Evolutionary conservation across 2,113 vertebrate species (phyloP).

Genomic region (Laticauda laticaudata): DNA sequence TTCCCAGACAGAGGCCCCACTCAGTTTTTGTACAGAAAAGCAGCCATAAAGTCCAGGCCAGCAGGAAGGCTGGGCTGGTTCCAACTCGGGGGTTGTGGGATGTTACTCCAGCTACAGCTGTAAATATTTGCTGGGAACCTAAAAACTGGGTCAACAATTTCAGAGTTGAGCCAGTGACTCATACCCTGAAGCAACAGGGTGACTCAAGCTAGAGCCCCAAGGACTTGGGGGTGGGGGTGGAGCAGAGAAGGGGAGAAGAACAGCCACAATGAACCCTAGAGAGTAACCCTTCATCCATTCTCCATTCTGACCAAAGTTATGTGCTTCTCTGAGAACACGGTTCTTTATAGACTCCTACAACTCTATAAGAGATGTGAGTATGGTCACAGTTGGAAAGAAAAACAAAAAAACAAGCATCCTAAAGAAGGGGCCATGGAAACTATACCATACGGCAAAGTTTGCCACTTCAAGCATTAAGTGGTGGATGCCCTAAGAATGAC

Average conservation of each 20-base stretch:
- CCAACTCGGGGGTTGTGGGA: slow-evolving; percentile 29
- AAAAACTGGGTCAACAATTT: slow-evolving; percentile 35
- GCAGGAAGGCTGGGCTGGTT: slow-evolving; percentile 11
- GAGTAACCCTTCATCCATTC: not conserved
- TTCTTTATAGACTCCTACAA: not conserved
- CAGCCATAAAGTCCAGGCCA: not conserved
- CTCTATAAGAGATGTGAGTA: not conserved
- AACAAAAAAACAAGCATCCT: not conserved
- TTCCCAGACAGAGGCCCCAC: not conserved
- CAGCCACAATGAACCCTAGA: not conserved
- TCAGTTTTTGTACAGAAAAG: not conserved
- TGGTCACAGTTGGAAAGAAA: not conserved
- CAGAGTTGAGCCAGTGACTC: slow-evolving; percentile 23
- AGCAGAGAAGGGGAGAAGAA: not conserved
- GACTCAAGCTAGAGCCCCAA: not conserved
- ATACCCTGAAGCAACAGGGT: slow-evolving; percentile 21
- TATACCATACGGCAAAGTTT: too few species aligned
- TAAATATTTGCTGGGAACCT: slow-evolving; percentile 32
- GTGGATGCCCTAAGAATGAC: not conserved
- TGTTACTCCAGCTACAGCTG: slow-evolving; percentile 38
- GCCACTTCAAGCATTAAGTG: not conserved
- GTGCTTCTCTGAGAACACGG: not conserved
- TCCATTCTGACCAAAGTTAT: not conserved
- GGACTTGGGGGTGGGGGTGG: not conserved
- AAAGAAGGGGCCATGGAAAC: not conserved